Evolutionary conservation across 2,797 vertebrate species (phyloP), one percentile per base, ranked within the genome.

Genomic region (Notamacropus eugenii): DNA sequence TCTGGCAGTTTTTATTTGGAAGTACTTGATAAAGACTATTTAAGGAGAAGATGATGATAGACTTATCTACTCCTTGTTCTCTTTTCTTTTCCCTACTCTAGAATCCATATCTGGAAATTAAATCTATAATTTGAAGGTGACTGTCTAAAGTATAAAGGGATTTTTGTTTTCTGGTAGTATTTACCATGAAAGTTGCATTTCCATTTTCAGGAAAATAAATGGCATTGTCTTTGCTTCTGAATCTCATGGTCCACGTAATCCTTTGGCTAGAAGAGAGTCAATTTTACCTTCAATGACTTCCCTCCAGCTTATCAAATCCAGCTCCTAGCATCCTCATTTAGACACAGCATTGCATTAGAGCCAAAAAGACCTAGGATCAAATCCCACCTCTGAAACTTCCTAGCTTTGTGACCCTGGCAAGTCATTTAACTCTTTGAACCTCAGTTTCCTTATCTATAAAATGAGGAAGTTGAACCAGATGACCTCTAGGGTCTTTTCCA

Each of bases 261-360:
- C 55, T 96, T 92, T 94, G 27, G 16, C 31, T 96, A 87, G 54
- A 95, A 95, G 27, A 93, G 29, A 96, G 54, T 56, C 96, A 87
- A 91, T 93, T 96, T 93, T 74, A 94, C 96, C 95, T 96, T 95
- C 95, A 54, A 46, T 95, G 92, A 92, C 90, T 94, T 93, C 54
- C 58, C 27, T 94, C 91, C 92, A 95, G 91, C 28, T 95, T 90
- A 94, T 58, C 46, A 50, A 92, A 67, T 67, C 59, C 4, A 67
- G 14, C 9, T 31, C 12, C 11, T n/a, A n/a, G 31, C 13, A 67
- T n/a, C 34, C 3, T n/a, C 62, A n/a, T 67, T n/a, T 67, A 67
- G 34, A 67, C 34, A 14, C 34, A 67, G 31, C 31, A 62, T 29
- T 58, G 27, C 0, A 58, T 58, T n/a, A n/a, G 34, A 67, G 14